Evolutionary conservation across 2,888 invertebrate species (phyloP).

Genomic region (Lepidocyrtoides sp.): DNA sequence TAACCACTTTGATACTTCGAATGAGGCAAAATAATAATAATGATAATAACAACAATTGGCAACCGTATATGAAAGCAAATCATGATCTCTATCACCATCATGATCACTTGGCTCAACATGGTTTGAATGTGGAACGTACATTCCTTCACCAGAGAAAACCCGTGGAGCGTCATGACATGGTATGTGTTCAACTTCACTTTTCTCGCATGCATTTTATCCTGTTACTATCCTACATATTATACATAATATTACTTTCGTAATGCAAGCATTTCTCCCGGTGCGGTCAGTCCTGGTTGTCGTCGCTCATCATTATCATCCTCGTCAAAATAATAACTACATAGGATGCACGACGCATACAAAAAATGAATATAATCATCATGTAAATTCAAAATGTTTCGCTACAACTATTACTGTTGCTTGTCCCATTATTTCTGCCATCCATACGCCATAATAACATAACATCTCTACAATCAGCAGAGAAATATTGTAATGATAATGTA

Average conservation of each 20-base stretch:
- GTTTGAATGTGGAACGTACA: constrained; percentile 46
- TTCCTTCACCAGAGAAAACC: constrained; percentile 28
- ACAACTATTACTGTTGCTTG: constrained; percentile 81
- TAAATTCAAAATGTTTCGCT: constrained; percentile 48
- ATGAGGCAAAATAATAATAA: background rate
- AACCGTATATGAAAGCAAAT: constrained; percentile 12
- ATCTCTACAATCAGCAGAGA: background rate
- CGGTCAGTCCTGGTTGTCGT: constrained; percentile 22
- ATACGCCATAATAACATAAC: too few species aligned
- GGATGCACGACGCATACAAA: background rate
- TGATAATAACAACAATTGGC: background rate
- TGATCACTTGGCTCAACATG: background rate
- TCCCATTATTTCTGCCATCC: constrained; percentile 73
- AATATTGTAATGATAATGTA: background rate
- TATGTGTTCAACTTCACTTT: constrained; percentile 67
- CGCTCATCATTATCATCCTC: background rate
- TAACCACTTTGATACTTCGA: background rate
- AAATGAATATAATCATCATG: constrained; percentile 6
- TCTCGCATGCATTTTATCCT: constrained; percentile 76
- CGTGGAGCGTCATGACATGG: constrained; percentile 27
- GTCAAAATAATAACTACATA: constrained; percentile 15
- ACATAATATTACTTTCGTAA: constrained; percentile 34
- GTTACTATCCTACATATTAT: constrained; percentile 65
- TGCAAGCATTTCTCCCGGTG: constrained; percentile 19
- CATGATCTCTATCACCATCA: constrained; percentile 31